Conservation (phyloP, 2,797 vertebrate genomes). For the Lepus oiostolus region DNA sequence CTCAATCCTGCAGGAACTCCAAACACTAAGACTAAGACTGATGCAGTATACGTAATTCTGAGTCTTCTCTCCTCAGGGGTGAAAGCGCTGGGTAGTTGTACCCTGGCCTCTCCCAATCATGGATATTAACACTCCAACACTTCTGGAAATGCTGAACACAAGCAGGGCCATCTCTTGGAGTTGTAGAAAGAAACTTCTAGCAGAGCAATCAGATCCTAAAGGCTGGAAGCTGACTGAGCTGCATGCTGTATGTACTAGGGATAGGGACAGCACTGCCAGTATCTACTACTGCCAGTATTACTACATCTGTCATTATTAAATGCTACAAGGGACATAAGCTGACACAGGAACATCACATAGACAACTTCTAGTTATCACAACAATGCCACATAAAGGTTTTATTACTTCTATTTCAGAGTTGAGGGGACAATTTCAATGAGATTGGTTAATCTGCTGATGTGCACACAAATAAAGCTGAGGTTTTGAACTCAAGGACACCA, state of each 20-base stretch:
- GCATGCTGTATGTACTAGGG: not conserved
- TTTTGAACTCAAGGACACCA: not conserved
- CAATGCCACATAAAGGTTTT: not conserved
- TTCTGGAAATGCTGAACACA: not conserved
- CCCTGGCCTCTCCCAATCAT: not conserved
- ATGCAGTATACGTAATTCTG: too few species aligned
- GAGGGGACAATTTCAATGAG: not conserved
- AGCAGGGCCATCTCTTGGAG: not conserved
- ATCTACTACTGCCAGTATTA: not conserved
- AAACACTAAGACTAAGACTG: not conserved
- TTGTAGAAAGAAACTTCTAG: constrained; percentile 9
- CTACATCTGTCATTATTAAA: not conserved
- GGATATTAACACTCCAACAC: not conserved
- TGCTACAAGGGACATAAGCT: not conserved
- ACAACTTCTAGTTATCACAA: not conserved
- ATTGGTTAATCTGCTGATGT: not conserved
- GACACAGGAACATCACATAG: too few species aligned
- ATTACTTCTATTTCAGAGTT: not conserved
- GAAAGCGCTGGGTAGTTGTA: too few species aligned
- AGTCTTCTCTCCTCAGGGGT: not conserved
- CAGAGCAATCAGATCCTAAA: not conserved
- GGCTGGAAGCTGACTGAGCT: not conserved
- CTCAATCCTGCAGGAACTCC: not conserved
- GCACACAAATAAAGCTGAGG: not conserved
- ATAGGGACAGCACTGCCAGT: not conserved